Base-by-base conservation (phyloP, 2,888 invertebrate genomes). In the Platypus cylindrus region DNA sequence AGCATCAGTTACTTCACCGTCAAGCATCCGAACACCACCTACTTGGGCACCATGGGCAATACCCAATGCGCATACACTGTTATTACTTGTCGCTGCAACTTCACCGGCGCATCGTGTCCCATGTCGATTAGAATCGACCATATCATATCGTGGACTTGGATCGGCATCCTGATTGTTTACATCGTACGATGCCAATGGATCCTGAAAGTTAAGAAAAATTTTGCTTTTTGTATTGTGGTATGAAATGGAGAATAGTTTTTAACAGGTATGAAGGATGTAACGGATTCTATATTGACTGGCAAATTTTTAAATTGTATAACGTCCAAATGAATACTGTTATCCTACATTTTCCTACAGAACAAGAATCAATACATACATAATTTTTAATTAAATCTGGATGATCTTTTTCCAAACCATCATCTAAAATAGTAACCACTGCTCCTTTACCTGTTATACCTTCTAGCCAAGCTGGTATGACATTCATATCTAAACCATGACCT, bases 1-100 rank as follows among this genome's bases (percentile, higher is more conserved):
- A 0, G 93, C 93, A 61, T 98, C 98, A 1, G 97, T 98, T 35
- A 98, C 97, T 62, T 97, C 93, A 17, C 95, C 95, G 54, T 95
- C 94, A 52, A 97, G 62, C 94, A 95, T 95, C 29, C 94, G 73
- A n/a, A 95, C 94, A 46, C 95, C 90, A 17, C 60, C 61, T 3
- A 98, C 93, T 52, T 81, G 83, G 30, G 97, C 93, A 32, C 89
- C 86, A 57, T 77, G 94, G 0, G 98, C 97, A 25, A 98, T 86
- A 3, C 97, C 98, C 5, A 97, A 87, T 26, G 91, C 89, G 61
- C 98, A 98, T 20, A 93, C 71, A 17, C 85, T 80, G 65, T 98
- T 98, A 64, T 97, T 94, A 33, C 90, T 93, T 17, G 87, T 83
- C 2, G 95, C 95, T 0, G 98, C 95, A 5, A 98, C 97, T 63